Base-by-base conservation (phyloP, 2,888 invertebrate species). In the Norana najaformis region DNA sequence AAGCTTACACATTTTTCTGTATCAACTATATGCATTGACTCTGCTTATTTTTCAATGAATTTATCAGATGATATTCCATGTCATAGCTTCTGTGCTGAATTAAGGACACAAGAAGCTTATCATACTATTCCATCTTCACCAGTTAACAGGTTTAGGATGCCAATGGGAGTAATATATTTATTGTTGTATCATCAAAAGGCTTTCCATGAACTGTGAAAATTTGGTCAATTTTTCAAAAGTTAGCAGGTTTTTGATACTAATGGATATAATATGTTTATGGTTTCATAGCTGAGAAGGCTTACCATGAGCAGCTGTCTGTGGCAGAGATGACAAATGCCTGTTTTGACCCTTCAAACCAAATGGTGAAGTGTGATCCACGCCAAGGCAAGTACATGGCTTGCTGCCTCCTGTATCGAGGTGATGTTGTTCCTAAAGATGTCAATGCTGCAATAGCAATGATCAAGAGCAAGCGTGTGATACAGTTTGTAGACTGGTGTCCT, bases 351-450 rank as follows among this genome's bases (percentile, higher is more conserved):
- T 30, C 85, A 35, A 85, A 85, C 35, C 85, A 85, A 35, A 85
- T 85, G 85, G 85, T 85, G 1, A 85, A 85, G 85, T 85, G 85
- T 36, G 85, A 85, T 85, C 85, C 85, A 85, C 85, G 85, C 16
- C 85, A 85, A 23, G 85, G 85, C 85, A 85, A 85, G 34, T 85
- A 85, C 85, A 85, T 85, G 85, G 85, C 85, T 16, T 85, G 85
- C 85, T 85, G 85, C 37, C 97, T 98, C 97, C 96, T 98, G 96
- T 98, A 98, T 96, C 94, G 98, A 94, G 98, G 98, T 91, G 98
- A 98, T 95, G 98, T 98, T 91, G 98, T 98, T 16, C 98, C 98
- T 91, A 98, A 98, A 96, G 98, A 93, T 88, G 93, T 93, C 91
- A 92, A 93, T 88, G 97, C 97, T 0, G 96, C 97, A 92, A 94